Conservation (phyloP, 2,888 invertebrate genomes). For the Anthrax anthrax region DNA sequence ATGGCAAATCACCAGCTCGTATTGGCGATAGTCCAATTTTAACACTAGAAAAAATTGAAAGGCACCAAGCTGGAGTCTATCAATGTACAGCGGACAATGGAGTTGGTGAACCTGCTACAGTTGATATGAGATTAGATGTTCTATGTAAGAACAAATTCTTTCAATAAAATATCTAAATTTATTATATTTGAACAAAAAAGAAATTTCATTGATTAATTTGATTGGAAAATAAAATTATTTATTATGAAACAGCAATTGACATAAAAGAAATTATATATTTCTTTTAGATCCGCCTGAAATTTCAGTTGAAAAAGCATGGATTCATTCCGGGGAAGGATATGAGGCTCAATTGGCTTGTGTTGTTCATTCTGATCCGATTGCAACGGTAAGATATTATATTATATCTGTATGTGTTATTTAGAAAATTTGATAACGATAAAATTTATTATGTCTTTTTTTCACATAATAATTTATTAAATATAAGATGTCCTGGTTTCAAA, state of each 20-base stretch:
- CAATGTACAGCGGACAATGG: conserved; percentile 54
- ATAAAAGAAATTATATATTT: conserved; percentile 8
- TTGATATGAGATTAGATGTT: conserved; percentile 50
- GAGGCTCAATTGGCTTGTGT: conserved; percentile 52
- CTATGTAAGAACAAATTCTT: conserved; percentile 53
- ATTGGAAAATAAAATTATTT: too few species aligned
- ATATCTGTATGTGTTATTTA: too few species aligned
- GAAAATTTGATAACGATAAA: too few species aligned
- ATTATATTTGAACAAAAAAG: too few species aligned
- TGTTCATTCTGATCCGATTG: conserved; percentile 52
- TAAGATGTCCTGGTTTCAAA: conserved; percentile 58
- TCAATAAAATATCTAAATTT: too few species aligned
- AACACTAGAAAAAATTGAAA: conserved; percentile 46
- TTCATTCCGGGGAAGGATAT: conserved; percentile 55
- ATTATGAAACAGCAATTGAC: too few species aligned
- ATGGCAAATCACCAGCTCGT: conserved; percentile 32
- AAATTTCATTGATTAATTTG: too few species aligned
- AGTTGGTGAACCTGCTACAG: conserved; percentile 49
- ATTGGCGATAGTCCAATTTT: conserved; percentile 48
- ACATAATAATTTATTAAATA: conserved; percentile 6
- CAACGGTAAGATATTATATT: conserved; percentile 39
- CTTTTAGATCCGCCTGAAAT: conserved; percentile 53
- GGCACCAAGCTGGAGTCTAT: conserved; percentile 49
- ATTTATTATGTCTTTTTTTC: background rate
- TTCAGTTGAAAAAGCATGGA: conserved; percentile 52